Percentiles rank a stretch among this genome's conserved stretches.
Evolutionary conservation across 2,113 vertebrate species (phyloP).

Genomic region (Desmodus rotundus): DNA sequence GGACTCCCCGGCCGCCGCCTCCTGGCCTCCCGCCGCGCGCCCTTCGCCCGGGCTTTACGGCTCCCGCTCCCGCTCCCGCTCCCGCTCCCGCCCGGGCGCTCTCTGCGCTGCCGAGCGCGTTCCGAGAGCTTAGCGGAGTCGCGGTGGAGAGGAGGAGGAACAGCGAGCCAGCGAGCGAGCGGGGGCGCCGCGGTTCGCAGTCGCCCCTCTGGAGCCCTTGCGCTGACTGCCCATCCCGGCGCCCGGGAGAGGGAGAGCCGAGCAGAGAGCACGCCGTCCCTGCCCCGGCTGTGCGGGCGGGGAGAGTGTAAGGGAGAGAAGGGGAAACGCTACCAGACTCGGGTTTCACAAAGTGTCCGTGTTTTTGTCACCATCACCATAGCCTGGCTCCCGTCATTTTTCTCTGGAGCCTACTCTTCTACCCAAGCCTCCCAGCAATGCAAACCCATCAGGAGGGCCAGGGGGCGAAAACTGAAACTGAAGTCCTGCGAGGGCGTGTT

Average conservation of each 20-base stretch:
- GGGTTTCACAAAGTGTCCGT: neutral
- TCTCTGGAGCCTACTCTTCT: neutral
- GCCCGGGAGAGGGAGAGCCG: neutral
- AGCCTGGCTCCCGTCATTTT: neutral
- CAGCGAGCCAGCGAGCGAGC: slow-evolving; percentile 14
- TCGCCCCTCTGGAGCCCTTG: slow-evolving; percentile 43
- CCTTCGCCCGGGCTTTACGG: neutral
- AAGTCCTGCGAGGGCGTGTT: neutral
- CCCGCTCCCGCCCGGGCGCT: neutral
- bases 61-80: neutral
- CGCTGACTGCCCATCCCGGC: slow-evolving; percentile 30
- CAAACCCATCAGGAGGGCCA: neutral
- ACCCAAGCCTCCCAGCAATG: neutral
- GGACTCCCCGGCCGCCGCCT: neutral
- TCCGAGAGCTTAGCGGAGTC: slow-evolving; percentile 25
- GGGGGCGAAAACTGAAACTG: neutral
- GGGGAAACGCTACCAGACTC: neutral
- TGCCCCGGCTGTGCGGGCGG: slow-evolving; percentile 39
- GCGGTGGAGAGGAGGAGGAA: neutral
- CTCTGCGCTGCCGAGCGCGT: slow-evolving; percentile 1
- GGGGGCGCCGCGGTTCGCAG: slow-evolving; percentile 63
- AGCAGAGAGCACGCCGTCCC: slow-evolving; percentile 18
- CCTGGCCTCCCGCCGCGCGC: neutral
- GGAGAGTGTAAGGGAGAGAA: neutral
- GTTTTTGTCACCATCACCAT: neutral